These are phyloP conservation scores for Calameuta pallipes DNA, from an alignment of 2,888 invertebrate genomes.

Conservation along the genomic window DNA sequence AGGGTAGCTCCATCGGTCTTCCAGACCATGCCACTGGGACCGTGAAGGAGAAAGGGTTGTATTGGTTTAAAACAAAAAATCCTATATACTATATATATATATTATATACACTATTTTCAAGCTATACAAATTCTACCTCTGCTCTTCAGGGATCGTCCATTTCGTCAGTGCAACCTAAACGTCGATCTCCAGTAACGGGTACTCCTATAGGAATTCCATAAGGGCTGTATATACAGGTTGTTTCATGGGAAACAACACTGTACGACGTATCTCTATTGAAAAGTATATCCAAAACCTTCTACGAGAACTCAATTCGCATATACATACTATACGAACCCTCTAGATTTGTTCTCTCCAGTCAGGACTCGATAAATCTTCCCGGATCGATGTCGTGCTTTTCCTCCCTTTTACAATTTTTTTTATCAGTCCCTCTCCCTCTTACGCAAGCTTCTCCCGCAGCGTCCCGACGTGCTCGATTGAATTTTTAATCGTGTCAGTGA, in stretches of 20 bases:
- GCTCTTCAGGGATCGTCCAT: not conserved
- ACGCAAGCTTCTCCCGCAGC: not conserved
- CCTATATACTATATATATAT: not conserved
- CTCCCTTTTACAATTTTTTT: not conserved
- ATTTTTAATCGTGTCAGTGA: constrained; percentile 4
- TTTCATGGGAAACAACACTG: not conserved
- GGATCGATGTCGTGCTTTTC: not conserved
- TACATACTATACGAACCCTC: not conserved
- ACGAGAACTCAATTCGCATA: not conserved
- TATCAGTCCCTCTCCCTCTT: not conserved
- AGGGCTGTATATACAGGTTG: not conserved
- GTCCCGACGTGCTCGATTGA: not conserved
- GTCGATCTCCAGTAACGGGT: not conserved
- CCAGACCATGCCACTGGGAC: constrained; percentile 6
- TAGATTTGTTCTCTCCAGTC: not conserved
- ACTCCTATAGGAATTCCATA: not conserved
- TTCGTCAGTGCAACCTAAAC: not conserved
- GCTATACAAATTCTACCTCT: not conserved
- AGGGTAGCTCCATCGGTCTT: constrained; percentile 36
- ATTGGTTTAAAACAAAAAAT: not conserved
- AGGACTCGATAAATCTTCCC: not conserved
- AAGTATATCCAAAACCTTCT: not conserved
- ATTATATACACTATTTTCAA: not conserved
- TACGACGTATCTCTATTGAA: not conserved
- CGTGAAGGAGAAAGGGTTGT: not conserved